These are phyloP conservation scores for Cyanoramphus novaezelandiae DNA, from an alignment of 2,113 vertebrate species.

Conservation along the genomic window DNA sequence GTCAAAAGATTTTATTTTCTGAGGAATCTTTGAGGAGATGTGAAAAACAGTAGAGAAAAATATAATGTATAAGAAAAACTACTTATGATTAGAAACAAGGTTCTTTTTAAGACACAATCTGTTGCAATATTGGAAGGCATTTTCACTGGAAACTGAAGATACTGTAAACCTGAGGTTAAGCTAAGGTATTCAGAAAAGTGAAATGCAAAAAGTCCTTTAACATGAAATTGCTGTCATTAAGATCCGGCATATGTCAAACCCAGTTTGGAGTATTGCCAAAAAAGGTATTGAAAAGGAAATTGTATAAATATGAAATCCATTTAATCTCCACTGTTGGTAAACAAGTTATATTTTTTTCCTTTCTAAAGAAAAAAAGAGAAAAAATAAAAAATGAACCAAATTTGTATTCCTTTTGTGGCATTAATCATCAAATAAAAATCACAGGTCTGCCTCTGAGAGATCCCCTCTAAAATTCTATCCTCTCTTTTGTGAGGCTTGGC, in stretches of 20 bases:
- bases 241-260: neutral
- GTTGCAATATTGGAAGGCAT: neutral
- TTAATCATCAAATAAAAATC: neutral
- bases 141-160: neutral
- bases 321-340: neutral
- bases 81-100: neutral
- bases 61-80: neutral
- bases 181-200: neutral
- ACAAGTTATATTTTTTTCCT: neutral
- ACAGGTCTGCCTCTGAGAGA: neutral
- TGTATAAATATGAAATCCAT: neutral
- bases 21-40: neutral
- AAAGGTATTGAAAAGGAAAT: neutral
- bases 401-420: neutral
- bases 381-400: neutral
- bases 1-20: neutral
- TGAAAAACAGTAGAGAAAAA: neutral
- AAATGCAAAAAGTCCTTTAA: neutral
- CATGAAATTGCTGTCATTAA: neutral
- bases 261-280: neutral
- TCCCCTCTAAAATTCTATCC: neutral
- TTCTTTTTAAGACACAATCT: neutral
- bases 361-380: neutral
- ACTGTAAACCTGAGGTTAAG: neutral
- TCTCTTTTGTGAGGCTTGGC: neutral